phyloP scores from a whole-genome alignment of 2,113 vertebrate genomes.

The Cavia porcellus region DNA sequence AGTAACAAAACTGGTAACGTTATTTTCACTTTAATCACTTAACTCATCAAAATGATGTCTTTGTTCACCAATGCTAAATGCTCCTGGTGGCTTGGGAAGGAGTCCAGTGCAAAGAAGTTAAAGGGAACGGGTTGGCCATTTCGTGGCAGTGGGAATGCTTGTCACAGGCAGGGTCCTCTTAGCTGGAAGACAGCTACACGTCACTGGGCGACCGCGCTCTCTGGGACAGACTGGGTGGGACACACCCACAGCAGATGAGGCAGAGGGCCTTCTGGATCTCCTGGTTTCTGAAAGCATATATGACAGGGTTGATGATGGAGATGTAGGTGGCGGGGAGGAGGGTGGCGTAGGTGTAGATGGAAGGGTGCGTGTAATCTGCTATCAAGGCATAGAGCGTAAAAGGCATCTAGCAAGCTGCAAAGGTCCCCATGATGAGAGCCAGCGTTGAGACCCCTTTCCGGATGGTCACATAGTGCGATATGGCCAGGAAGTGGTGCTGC shows the following conservation, averaged over 20 bases:
- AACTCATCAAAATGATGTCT: conserved; percentile 76
- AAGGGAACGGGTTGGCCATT: conserved; percentile 70
- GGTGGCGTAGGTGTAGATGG: conserved; percentile 98
- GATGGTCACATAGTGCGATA: conserved; percentile 99
- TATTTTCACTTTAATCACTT: conserved; percentile 77
- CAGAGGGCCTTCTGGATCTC: conserved; percentile 99
- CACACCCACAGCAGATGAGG: conserved; percentile 96
- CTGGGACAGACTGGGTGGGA: conserved; percentile 93
- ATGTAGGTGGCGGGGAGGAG: conserved; percentile 99
- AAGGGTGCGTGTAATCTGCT: conserved; percentile 98
- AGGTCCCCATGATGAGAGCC: conserved; percentile 98
- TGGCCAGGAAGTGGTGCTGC: conserved; percentile 98
- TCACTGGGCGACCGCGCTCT: conserved; percentile 97
- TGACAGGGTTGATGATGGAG: conserved; percentile 99
- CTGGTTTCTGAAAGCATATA: conserved; percentile 99
- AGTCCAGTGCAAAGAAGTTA: conserved; percentile 69
- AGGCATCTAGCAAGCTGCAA: conserved; percentile 99
- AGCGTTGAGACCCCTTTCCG: conserved; percentile 98
- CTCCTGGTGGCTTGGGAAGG: conserved; percentile 70
- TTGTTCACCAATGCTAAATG: conserved; percentile 63
- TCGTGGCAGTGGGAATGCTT: conserved; percentile 59
- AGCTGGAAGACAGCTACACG: conserved; percentile 88
- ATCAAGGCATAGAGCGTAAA: conserved; percentile 98
- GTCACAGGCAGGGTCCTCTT: conserved; percentile 26
- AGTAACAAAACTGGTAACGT: conserved; percentile 79